Evolutionary conservation across 2,113 vertebrate species (phyloP), one percentile per base, ranked within the genome.

Genomic region (Chionodraco myersi): DNA sequence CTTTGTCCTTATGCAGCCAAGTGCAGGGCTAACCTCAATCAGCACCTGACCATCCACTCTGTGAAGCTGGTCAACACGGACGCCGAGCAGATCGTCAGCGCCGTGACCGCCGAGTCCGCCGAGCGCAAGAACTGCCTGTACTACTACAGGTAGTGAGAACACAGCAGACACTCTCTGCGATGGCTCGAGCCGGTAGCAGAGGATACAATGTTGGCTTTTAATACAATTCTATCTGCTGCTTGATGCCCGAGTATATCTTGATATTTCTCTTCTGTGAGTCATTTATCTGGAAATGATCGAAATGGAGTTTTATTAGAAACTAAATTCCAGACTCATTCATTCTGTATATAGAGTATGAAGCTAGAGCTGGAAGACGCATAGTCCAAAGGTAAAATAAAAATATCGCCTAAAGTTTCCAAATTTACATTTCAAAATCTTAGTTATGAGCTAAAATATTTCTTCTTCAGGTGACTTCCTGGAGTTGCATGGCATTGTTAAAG

Each of bases 1-100:
- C 94, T 99, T 96, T 99, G 98, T 96, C 97, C 98, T 79, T 99
- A 99, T 26, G 97, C 98, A 93, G 98, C 98, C 91, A 99, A 99
- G 95, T 99, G 98, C 94, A 96, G 96, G 84, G 98, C 98, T 69
- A 99, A 99, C 91, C 96, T 99, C 91, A 99, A 99, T 96, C 98
- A 99, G 95, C 98, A 99, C 94, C 94, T 99, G 94, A 98, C 97
- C 3, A 97, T 99, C 91, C 98, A 99, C 91, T 98, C 98, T 0
- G 98, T 99, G 95, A 99, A 99, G 94, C 96, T 99, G 95, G 97
- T 98, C 93, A 98, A 96, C 93, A 98, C 97, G 1, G 97, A 99
- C 88, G 85, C 97, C 0, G 98, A 99, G 93, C 97, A 99, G 94
- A 96, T 99, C 13, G 96, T 98, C 94, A 98, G 95, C 51, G 97